Evolutionary conservation across 1,140 invertebrate genomes (phyloP).

Genomic region (Drosophila dunni): DNA sequence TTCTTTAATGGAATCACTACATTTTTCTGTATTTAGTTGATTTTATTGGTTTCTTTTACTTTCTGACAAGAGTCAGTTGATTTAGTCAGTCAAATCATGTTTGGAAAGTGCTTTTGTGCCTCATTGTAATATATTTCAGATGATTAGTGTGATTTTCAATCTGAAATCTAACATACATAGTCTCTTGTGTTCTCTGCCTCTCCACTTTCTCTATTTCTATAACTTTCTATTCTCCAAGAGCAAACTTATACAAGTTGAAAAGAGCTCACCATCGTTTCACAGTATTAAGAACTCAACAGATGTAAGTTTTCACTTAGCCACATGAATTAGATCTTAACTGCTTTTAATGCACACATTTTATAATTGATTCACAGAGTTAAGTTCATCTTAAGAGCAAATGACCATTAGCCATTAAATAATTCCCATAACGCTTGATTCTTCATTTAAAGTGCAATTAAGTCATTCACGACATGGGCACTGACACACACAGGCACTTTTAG

Average conservation of each 20-base stretch:
- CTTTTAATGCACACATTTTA: conserved; percentile 16
- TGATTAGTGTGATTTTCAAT: not conserved
- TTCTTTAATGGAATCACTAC: conserved; percentile 20
- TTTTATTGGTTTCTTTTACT: conserved; percentile 37
- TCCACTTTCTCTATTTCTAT: conserved; percentile 1
- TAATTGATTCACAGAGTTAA: conserved; percentile 9
- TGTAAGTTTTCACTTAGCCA: conserved; percentile 63
- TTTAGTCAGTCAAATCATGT: conserved; percentile 4
- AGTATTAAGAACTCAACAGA: conserved; percentile 77
- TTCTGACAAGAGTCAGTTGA: conserved; percentile 15
- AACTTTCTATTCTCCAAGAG: conserved; percentile 48
- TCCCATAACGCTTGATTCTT: conserved; percentile 35
- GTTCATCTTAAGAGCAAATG: conserved; percentile 61
- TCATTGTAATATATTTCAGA: not conserved
- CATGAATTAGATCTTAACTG: not conserved
- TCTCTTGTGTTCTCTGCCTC: not conserved
- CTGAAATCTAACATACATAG: conserved; percentile 11
- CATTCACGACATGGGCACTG: conserved; percentile 53
- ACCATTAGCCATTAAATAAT: conserved; percentile 52
- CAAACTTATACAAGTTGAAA: conserved; percentile 78
- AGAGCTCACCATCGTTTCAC: conserved; percentile 77
- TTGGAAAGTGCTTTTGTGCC: not conserved
- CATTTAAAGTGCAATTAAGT: conserved; percentile 73
- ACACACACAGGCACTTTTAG: conserved; percentile 5
- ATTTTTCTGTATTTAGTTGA: conserved; percentile 47